These are phyloP conservation scores for Labrus mixtus DNA, from an alignment of 2,113 vertebrate genomes.

Conservation along the genomic window DNA sequence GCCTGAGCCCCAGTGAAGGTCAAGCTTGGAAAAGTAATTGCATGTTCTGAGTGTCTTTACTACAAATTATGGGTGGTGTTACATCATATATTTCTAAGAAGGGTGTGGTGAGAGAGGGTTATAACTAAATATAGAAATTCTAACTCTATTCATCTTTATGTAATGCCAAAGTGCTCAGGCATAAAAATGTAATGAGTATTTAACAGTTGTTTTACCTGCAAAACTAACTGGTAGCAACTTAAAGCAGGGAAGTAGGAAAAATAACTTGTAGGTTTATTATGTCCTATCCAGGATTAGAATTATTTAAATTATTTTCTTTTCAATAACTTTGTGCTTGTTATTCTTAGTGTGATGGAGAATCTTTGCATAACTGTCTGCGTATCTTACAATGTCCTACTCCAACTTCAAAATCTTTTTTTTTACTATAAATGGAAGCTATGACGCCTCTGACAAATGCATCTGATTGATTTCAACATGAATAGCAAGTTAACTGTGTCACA, in stretches of 20 bases:
- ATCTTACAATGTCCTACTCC: not conserved
- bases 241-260: not conserved
- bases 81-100: slow-evolving; percentile 32
- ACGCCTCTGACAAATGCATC: not conserved
- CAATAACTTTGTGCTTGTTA: too few species aligned
- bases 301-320: not conserved
- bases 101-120: slow-evolving; percentile 24
- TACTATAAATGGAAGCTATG: not conserved
- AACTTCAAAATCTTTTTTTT: not conserved
- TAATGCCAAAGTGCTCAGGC: slow-evolving; percentile 1
- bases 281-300: not conserved
- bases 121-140: slow-evolving; percentile 34
- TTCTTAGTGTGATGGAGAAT: too few species aligned
- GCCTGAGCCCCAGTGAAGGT: slow-evolving; percentile 73
- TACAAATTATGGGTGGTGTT: slow-evolving; percentile 32
- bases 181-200: not conserved
- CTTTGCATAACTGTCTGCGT: not conserved
- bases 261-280: not conserved
- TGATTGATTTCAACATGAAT: not conserved
- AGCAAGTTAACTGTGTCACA: not conserved
- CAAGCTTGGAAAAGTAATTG: slow-evolving; percentile 75
- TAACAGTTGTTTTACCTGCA: not conserved
- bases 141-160: slow-evolving; percentile 14
- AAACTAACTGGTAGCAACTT: not conserved
- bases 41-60: slow-evolving; percentile 72